These are phyloP conservation scores for Hydrotaea cyrtoneurina DNA, from an alignment of 2,888 invertebrate species.

Conservation along the genomic window DNA sequence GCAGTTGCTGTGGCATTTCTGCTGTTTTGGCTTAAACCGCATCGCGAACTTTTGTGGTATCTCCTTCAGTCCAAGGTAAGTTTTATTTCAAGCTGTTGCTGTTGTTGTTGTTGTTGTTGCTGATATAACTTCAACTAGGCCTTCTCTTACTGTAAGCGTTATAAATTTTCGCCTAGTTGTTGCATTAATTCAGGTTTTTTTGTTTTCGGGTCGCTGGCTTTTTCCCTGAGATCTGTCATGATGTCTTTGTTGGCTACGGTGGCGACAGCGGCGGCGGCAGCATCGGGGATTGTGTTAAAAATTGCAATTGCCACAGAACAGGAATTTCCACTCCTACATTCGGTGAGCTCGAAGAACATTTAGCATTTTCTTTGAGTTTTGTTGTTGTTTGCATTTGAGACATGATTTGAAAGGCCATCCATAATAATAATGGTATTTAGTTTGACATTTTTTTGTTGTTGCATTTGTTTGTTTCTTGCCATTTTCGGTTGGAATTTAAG, in stretches of 20 bases:
- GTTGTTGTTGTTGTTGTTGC: slow-evolving; percentile 11
- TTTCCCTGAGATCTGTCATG: slow-evolving; percentile 34
- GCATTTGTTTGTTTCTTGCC: neutral
- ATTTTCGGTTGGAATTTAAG: slow-evolving; percentile 1
- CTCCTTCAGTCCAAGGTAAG: slow-evolving; percentile 31
- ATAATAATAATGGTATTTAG: slow-evolving; percentile 15
- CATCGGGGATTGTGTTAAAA: neutral
- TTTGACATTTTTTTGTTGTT: slow-evolving; percentile 3
- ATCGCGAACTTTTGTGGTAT: slow-evolving; percentile 19
- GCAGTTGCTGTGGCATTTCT: neutral
- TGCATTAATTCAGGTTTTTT: slow-evolving; percentile 31
- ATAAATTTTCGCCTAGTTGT: slow-evolving; percentile 67
- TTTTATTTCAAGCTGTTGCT: slow-evolving; percentile 32
- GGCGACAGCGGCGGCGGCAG: neutral
- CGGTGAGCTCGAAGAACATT: slow-evolving; percentile 29
- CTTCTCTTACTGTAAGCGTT: slow-evolving; percentile 63
- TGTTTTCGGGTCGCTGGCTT: slow-evolving; percentile 29
- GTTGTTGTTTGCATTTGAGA: neutral
- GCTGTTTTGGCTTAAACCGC: slow-evolving; percentile 18
- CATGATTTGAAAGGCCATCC: slow-evolving; percentile 41
- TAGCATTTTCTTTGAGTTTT: neutral
- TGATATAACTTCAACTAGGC: slow-evolving; percentile 48
- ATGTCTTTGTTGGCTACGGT: neutral
- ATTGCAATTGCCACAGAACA: slow-evolving; percentile 71
- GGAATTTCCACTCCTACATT: slow-evolving; percentile 80